Evolutionary conservation across 2,113 vertebrate genomes (phyloP).

Genomic region (Regulus satrapa): DNA sequence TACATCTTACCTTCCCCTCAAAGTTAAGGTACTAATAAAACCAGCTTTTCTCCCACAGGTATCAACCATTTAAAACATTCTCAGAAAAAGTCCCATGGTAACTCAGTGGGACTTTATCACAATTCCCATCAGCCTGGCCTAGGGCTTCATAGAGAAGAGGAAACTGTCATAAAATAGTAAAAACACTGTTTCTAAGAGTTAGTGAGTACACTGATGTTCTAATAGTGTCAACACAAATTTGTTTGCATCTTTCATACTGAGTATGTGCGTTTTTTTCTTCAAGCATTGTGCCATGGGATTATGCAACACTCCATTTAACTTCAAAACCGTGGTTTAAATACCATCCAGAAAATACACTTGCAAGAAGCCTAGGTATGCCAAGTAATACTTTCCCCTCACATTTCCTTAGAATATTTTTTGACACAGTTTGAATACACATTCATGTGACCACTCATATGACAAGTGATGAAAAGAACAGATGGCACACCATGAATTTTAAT

Average conservation of each 20-base stretch:
- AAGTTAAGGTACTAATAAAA: not conserved
- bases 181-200: not conserved
- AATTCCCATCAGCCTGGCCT: not conserved
- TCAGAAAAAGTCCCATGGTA: not conserved
- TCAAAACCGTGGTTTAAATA: not conserved
- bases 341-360: not conserved
- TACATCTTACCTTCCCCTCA: not conserved
- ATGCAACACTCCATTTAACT: not conserved
- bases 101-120: too few relatives aligned
- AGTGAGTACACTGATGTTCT: not conserved
- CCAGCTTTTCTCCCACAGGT: not conserved
- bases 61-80: not conserved
- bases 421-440: not conserved
- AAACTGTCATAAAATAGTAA: not conserved
- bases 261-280: not conserved
- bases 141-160: not conserved
- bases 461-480: constrained; percentile 6
- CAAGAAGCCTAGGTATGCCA: not conserved
- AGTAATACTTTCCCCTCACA: not conserved
- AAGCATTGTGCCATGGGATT: not conserved
- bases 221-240: not conserved
- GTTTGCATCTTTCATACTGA: not conserved
- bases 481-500: not conserved
- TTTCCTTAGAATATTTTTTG: not conserved
- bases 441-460: not conserved